phyloP scores from a whole-genome alignment of 2,888 invertebrate genomes.

The Brenthis daphne region DNA sequence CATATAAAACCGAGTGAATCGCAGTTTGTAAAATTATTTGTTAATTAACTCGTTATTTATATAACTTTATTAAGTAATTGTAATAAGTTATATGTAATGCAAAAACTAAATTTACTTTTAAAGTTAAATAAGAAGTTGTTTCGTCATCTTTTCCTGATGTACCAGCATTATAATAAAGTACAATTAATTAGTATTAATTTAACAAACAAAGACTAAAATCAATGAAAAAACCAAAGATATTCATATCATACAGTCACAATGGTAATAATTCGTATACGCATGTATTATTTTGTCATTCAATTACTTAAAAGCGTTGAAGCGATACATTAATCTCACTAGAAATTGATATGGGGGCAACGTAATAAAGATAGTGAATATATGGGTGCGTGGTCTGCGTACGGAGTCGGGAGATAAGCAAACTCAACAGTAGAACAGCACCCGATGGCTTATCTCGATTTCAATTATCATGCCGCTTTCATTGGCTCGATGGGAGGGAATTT shows the following conservation, averaged over 20 bases:
- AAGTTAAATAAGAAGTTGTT: neutral
- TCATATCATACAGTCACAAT: too few relatives aligned
- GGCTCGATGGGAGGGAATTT: slow-evolving; percentile 59
- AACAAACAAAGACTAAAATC: too few relatives aligned
- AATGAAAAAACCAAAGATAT: too few relatives aligned
- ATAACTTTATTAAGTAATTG: slow-evolving; percentile 5
- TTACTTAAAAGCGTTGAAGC: slow-evolving; percentile 31
- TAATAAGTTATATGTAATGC: neutral
- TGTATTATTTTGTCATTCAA: slow-evolving; percentile 15
- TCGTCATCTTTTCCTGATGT: neutral
- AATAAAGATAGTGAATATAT: slow-evolving; percentile 70
- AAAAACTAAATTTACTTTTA: slow-evolving; percentile 1
- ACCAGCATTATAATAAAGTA: too few relatives aligned
- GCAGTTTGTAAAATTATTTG: slow-evolving; percentile 27
- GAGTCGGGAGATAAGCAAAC: slow-evolving; percentile 73
- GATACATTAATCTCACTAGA: slow-evolving; percentile 54
- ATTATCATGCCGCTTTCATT: slow-evolving; percentile 79
- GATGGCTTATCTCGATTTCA: slow-evolving; percentile 80
- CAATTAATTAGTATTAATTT: too few relatives aligned
- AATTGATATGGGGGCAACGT: slow-evolving; percentile 57
- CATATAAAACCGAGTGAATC: slow-evolving; percentile 46
- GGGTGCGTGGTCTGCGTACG: slow-evolving; percentile 67
- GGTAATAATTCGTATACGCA: neutral
- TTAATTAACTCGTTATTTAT: slow-evolving; percentile 25
- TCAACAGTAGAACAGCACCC: slow-evolving; percentile 72